A percentile compares a stretch with the other conserved stretches of the same genome.
These are phyloP conservation scores for Leptopilina syphax DNA, from an alignment of 2,888 invertebrate genomes.

Conservation along the genomic window DNA sequence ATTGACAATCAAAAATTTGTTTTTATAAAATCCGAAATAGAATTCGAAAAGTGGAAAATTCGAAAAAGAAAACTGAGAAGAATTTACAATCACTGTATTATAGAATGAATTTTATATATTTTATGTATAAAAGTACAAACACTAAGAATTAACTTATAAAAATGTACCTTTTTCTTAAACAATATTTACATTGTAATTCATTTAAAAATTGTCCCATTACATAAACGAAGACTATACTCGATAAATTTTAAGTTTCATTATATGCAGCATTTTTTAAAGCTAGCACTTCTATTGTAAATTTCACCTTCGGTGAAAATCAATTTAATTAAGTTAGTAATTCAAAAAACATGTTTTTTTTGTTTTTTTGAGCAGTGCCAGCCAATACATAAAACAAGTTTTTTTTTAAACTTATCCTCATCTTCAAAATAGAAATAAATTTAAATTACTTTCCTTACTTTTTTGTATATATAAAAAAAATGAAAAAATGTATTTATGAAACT, in stretches of 20 bases:
- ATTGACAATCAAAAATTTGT: not conserved
- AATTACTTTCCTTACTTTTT: not conserved
- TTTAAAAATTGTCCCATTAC: constrained; percentile 1
- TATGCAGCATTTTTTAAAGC: constrained; percentile 20
- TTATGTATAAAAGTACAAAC: constrained; percentile 26
- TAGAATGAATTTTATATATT: constrained; percentile 4
- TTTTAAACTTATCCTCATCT: too few relatives aligned
- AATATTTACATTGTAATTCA: constrained; percentile 29
- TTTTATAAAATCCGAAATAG: not conserved
- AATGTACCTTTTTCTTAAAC: constrained; percentile 1
- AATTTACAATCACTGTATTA: not conserved
- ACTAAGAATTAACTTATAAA: constrained; percentile 16
- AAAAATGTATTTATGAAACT: not conserved
- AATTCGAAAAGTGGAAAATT: not conserved
- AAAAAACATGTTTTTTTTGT: constrained; percentile 1
- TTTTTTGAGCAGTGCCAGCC: not conserved
- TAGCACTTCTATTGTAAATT: not conserved
- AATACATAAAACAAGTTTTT: not conserved
- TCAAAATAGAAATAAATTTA: too few relatives aligned
- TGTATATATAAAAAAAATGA: not conserved
- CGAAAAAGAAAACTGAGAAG: not conserved
- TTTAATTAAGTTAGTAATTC: not conserved
- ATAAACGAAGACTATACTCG: constrained; percentile 4
- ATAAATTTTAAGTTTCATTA: not conserved
- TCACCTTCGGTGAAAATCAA: constrained; percentile 4